Evolutionary conservation across 1,140 invertebrate species (phyloP).

Genomic region (Zaprionus lachaisei): DNA sequence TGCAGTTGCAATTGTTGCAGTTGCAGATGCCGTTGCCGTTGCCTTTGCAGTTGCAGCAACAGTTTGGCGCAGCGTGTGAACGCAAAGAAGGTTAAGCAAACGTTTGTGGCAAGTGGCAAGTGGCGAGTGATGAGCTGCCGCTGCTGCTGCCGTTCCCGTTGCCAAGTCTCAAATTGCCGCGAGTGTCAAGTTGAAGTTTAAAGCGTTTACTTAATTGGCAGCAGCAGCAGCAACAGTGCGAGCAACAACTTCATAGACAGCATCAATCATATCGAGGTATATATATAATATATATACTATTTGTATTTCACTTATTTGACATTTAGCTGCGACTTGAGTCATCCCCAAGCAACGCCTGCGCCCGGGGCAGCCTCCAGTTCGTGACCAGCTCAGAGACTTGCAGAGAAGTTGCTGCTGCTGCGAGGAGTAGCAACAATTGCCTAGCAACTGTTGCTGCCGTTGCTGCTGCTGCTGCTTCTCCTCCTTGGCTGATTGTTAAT

Average conservation of each 20-base stretch:
- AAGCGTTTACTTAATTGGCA: constrained; percentile 62
- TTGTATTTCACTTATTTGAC: constrained; percentile 54
- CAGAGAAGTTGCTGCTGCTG: neutral
- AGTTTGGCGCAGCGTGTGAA: constrained; percentile 67
- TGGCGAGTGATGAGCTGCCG: constrained; percentile 10
- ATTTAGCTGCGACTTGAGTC: constrained; percentile 62
- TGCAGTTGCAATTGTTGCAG: constrained; percentile 19
- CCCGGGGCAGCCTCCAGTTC: constrained; percentile 46
- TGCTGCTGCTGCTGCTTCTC: neutral
- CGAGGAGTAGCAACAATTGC: constrained; percentile 7
- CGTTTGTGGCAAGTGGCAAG: constrained; percentile 26
- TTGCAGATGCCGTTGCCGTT: constrained; percentile 14
- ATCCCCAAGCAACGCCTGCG: constrained; percentile 57
- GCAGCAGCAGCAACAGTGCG: constrained; percentile 3
- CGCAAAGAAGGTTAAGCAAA: constrained; percentile 69
- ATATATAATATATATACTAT: neutral
- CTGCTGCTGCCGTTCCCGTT: neutral
- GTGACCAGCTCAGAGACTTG: constrained; percentile 56
- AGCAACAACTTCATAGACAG: constrained; percentile 42
- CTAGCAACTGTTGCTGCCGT: neutral
- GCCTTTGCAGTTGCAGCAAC: constrained; percentile 32
- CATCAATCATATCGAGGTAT: constrained; percentile 30
- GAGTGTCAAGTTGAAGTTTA: constrained; percentile 82
- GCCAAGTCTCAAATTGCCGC: neutral
- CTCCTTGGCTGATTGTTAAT: constrained; percentile 10